A percentile compares a stretch with the other conserved stretches of the same genome.
phyloP scores from a whole-genome alignment of 2,797 vertebrate species.

The Sebastes nivosus region DNA sequence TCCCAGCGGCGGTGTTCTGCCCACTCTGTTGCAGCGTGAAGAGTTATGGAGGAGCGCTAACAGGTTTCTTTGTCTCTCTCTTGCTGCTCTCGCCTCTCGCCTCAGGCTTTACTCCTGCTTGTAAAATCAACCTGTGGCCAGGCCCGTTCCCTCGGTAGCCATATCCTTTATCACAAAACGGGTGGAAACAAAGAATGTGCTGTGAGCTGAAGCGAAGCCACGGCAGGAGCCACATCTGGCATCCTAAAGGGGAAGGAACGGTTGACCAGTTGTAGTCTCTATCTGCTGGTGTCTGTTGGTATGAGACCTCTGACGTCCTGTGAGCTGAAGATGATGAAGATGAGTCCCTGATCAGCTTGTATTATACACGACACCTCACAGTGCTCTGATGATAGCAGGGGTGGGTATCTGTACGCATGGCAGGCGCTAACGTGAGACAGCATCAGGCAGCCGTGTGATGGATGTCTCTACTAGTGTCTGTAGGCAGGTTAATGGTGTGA shows the following conservation, averaged over 20 bases:
- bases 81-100: conserved; percentile 35
- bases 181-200: conserved; percentile 62
- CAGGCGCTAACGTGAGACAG: conserved; percentile 49
- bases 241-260: conserved; percentile 28
- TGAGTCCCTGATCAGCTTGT: conserved; percentile 56
- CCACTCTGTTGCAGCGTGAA: conserved; percentile 66
- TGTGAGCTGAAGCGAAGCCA: conserved; percentile 37
- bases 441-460: conserved; percentile 73
- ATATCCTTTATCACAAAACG: conserved; percentile 71
- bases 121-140: conserved; percentile 72
- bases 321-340: conserved; percentile 49
- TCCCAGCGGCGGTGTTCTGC: conserved; percentile 72
- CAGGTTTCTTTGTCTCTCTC: conserved; percentile 74
- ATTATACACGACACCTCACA: conserved; percentile 59
- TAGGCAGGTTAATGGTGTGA: conserved; percentile 83
- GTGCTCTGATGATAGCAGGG: conserved; percentile 58
- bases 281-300: conserved; percentile 4
- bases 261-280: conserved; percentile 17
- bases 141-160: conserved; percentile 62
- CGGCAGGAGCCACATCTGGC: conserved; percentile 29
- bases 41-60: conserved; percentile 76
- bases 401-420: conserved; percentile 36
- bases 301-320: conserved; percentile 16
- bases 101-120: conserved; percentile 73
- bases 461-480: conserved; percentile 73